These are phyloP conservation scores for Falco naumanni DNA, from an alignment of 2,797 vertebrate genomes.

Conservation along the genomic window DNA sequence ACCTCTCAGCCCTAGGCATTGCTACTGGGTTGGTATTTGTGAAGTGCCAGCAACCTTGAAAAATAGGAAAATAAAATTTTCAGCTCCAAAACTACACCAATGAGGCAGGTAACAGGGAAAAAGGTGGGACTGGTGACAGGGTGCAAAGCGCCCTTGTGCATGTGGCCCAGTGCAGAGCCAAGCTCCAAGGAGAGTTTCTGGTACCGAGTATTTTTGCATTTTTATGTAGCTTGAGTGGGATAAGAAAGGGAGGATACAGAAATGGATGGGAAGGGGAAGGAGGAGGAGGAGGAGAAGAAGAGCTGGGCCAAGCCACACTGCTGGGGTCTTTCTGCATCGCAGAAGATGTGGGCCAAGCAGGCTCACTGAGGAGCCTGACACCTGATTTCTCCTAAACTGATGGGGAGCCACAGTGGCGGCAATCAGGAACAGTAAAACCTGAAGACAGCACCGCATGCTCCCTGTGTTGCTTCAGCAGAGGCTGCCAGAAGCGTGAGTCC, in stretches of 20 bases:
- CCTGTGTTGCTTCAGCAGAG: background rate
- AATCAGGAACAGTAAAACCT: background rate
- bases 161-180: background rate
- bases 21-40: background rate
- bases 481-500: background rate
- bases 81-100: background rate
- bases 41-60: background rate
- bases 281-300: background rate
- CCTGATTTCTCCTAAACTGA: fast-evolving
- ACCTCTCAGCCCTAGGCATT: background rate
- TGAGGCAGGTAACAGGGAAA: background rate
- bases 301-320: background rate
- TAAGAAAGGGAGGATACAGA: background rate
- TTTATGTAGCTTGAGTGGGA: background rate
- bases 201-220: background rate
- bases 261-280: background rate
- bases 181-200: background rate
- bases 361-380: background rate
- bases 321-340: background rate
- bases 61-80: background rate
- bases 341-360: background rate
- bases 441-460: fast-evolving
- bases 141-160: fast-evolving
- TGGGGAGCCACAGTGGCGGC: background rate
- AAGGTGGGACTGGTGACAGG: background rate